Conservation (phyloP, 2,888 invertebrate genomes). For the Dasypogon diadema region DNA sequence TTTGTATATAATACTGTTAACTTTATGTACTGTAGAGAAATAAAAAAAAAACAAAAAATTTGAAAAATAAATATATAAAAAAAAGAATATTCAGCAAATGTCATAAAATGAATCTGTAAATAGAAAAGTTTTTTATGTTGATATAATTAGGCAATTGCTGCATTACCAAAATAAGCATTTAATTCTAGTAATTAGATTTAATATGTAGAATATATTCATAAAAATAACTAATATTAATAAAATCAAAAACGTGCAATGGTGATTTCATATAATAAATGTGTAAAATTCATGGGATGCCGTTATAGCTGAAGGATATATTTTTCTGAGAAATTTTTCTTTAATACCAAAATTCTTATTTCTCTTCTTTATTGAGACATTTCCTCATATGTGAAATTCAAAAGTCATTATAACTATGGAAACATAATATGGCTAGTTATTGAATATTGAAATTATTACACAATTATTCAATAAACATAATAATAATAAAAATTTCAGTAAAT, state of each 20-base stretch:
- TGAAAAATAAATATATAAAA: not conserved
- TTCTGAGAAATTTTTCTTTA: conserved; percentile 18
- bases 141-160: conserved; percentile 23
- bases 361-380: conserved; percentile 35
- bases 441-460: conserved; percentile 6
- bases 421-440: conserved; percentile 1
- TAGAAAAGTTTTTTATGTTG: conserved; percentile 42
- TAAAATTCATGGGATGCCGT: not conserved
- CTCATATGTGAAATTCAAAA: conserved; percentile 13
- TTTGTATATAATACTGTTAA: conserved; percentile 39
- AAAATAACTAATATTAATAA: conserved; percentile 10
- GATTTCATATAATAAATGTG: conserved; percentile 37
- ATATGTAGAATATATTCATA: conserved; percentile 27
- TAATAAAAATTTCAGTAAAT: too few species aligned
- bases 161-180: conserved; percentile 13
- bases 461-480: conserved; percentile 15
- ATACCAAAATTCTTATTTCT: conserved; percentile 8
- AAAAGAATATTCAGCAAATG: not conserved
- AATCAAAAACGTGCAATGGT: conserved; percentile 46
- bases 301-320: conserved; percentile 11
- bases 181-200: conserved; percentile 23
- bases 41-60: conserved; percentile 12
- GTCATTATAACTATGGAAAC: not conserved
- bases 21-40: conserved; percentile 5
- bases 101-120: conserved; percentile 39